phyloP scores from a whole-genome alignment of 2,113 vertebrate genomes.

The Syngnathoides biaculeatus region DNA sequence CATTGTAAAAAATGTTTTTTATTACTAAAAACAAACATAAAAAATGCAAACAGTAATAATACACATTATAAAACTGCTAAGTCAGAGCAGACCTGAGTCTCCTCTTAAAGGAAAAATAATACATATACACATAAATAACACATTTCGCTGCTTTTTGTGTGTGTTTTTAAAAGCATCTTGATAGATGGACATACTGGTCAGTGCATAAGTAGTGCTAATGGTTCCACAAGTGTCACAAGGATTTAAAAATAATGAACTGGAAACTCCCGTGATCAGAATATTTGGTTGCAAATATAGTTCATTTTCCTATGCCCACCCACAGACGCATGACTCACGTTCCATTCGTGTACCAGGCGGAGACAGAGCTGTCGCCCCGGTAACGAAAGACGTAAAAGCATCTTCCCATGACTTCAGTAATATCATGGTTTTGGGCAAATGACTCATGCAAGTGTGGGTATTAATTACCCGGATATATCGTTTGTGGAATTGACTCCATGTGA shows the following conservation, averaged over 20 bases:
- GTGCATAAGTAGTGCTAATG: neutral
- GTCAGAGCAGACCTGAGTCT: neutral
- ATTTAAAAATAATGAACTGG: constrained; percentile 13
- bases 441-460: neutral
- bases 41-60: neutral
- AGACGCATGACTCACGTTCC: constrained; percentile 57
- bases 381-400: constrained; percentile 32
- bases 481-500: constrained; percentile 1
- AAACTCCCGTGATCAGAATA: constrained; percentile 45
- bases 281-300: constrained; percentile 29
- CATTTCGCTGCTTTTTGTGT: neutral
- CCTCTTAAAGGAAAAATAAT: neutral
- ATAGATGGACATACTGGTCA: neutral
- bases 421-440: constrained; percentile 1
- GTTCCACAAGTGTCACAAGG: neutral
- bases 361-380: constrained; percentile 54
- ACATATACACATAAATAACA: too few relatives aligned
- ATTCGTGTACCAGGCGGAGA: constrained; percentile 28
- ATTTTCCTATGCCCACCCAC: constrained; percentile 35
- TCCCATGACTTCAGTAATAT: neutral
- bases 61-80: neutral
- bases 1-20: too few relatives aligned
- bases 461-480: neutral
- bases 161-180: neutral
- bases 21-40: neutral